Evolutionary conservation across 1,140 invertebrate genomes (phyloP).

Genomic region (Pristionchus pacificus): DNA sequence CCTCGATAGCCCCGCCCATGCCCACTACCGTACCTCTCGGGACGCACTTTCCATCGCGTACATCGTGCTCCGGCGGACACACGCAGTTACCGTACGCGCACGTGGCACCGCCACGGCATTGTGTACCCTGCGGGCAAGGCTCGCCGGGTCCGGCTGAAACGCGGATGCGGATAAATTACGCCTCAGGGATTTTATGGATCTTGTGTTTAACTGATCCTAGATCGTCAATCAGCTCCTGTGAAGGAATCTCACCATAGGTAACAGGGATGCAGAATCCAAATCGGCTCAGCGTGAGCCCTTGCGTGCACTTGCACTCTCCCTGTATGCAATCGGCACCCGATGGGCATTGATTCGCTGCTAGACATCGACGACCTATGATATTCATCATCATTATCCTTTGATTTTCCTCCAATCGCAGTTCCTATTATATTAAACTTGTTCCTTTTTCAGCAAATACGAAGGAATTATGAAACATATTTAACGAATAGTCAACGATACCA

Average conservation of each 20-base stretch:
- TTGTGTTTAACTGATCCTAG: too few relatives aligned
- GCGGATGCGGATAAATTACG: not conserved
- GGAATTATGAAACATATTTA: too few relatives aligned
- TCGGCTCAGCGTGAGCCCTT: conserved; percentile 27
- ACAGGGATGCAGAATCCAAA: conserved; percentile 39
- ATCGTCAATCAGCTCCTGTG: not conserved
- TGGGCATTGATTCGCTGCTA: conserved; percentile 34
- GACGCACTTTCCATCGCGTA: conserved; percentile 24
- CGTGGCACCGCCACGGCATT: conserved; percentile 13
- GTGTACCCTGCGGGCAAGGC: conserved; percentile 25
- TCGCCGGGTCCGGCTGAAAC: conserved; percentile 23
- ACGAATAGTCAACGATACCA: too few relatives aligned
- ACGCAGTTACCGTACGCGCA: conserved; percentile 26
- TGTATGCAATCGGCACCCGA: conserved; percentile 33
- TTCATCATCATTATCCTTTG: not conserved
- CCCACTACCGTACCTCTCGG: not conserved
- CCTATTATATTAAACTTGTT: too few relatives aligned
- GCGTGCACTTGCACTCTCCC: conserved; percentile 25
- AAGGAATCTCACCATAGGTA: conserved; percentile 21
- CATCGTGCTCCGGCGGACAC: conserved; percentile 15
- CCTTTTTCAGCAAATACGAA: too few relatives aligned
- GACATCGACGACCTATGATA: conserved; percentile 32
- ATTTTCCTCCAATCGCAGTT: too few relatives aligned
- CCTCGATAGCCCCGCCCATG: not conserved
- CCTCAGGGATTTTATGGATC: too few relatives aligned